These are phyloP conservation scores for Eptesicus fuscus DNA, from an alignment of 2,113 vertebrate species.

Conservation along the genomic window DNA sequence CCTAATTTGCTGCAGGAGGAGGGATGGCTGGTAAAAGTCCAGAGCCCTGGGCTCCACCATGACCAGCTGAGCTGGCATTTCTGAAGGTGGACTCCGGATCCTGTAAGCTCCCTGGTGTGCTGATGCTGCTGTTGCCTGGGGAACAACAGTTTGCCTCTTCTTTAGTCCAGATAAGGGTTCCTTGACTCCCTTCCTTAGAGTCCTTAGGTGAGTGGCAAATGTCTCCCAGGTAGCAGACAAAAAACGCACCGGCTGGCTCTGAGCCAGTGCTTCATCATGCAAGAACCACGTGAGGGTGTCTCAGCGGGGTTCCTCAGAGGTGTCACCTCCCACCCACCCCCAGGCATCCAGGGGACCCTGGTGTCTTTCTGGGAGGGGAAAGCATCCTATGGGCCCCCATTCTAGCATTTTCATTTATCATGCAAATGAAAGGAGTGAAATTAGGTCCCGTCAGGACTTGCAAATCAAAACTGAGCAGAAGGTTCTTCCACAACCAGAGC, in stretches of 20 bases:
- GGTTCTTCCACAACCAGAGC: conserved; percentile 43
- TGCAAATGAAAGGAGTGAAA: conserved; percentile 75
- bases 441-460: conserved; percentile 66
- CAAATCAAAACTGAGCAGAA: conserved; percentile 70
- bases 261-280: neutral
- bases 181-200: neutral
- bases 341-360: neutral
- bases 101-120: too few relatives aligned
- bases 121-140: neutral
- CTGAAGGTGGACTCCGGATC: neutral
- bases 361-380: neutral
- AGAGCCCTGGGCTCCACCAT: neutral
- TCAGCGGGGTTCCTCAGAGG: neutral
- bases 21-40: neutral
- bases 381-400: conserved; percentile 56
- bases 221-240: neutral
- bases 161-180: neutral
- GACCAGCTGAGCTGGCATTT: neutral
- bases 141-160: neutral
- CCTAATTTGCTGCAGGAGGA: neutral
- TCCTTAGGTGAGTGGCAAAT: neutral
- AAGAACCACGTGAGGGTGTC: neutral
- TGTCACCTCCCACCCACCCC: neutral
- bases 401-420: conserved; percentile 70
- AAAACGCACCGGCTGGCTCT: neutral